Conservation (phyloP, 2,888 invertebrate species). For the Euproctis similis region DNA sequence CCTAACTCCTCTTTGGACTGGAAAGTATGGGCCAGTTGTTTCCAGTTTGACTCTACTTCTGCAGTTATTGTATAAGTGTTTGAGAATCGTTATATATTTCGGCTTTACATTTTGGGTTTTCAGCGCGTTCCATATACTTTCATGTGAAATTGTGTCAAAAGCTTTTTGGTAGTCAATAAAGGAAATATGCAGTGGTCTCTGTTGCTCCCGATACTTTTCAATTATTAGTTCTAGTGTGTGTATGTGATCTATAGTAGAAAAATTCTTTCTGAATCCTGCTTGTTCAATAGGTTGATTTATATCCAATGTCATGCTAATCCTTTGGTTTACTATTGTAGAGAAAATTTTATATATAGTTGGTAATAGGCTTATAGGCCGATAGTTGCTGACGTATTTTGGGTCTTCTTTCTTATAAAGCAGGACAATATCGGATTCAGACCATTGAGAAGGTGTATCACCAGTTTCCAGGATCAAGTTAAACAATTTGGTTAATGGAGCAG, state of each 20-base stretch:
- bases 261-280: constrained; percentile 5
- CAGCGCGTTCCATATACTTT: neutral
- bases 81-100: too few species aligned
- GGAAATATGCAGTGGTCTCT: constrained; percentile 3
- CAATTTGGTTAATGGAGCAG: neutral
- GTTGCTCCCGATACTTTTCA: constrained; percentile 13
- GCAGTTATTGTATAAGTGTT: too few species aligned
- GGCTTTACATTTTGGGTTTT: neutral
- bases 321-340: neutral
- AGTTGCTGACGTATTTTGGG: constrained; percentile 1
- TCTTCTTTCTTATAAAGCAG: constrained; percentile 3
- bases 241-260: constrained; percentile 11
- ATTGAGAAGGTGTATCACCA: neutral
- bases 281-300: constrained; percentile 6
- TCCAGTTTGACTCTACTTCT: too few species aligned
- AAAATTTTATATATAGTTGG: constrained; percentile 1
- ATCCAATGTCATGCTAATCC: neutral
- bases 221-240: constrained; percentile 11
- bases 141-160: constrained; percentile 1
- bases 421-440: neutral
- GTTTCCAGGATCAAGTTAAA: neutral
- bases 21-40: too few species aligned
- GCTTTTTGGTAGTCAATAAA: neutral
- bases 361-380: constrained; percentile 3
- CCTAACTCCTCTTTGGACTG: too few species aligned